phyloP scores from a whole-genome alignment of 2,888 invertebrate genomes.

The Axea sp. region DNA sequence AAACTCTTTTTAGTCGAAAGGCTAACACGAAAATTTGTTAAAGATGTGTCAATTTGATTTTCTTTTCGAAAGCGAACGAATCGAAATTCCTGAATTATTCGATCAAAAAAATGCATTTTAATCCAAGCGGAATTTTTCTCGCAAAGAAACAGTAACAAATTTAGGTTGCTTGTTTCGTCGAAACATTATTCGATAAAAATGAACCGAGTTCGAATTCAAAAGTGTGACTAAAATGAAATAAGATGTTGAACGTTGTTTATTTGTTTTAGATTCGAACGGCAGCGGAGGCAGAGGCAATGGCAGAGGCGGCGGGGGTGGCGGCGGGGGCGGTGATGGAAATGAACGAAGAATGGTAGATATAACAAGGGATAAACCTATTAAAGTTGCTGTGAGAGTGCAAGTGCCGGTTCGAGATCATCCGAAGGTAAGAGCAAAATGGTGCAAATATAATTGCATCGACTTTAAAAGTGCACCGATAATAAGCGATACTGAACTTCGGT shows the following conservation, averaged over 20 bases:
- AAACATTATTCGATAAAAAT: too few relatives aligned
- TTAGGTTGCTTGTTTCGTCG: too few relatives aligned
- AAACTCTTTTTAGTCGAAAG: too few relatives aligned
- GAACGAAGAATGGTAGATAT: slow-evolving; percentile 91
- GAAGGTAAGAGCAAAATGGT: slow-evolving; percentile 81
- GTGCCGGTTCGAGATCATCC: slow-evolving; percentile 93
- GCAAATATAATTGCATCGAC: slow-evolving; percentile 15
- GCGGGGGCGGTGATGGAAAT: slow-evolving; percentile 72
- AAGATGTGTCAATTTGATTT: too few relatives aligned
- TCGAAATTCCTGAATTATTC: too few relatives aligned
- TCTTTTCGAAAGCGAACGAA: too few relatives aligned
- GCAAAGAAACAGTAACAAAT: too few relatives aligned
- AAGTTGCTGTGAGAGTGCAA: slow-evolving; percentile 91
- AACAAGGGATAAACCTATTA: slow-evolving; percentile 91
- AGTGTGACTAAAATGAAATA: slow-evolving; percentile 19
- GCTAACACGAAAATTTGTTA: too few relatives aligned
- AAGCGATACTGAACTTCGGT: slow-evolving; percentile 1
- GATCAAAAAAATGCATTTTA: too few relatives aligned
- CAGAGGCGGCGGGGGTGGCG: slow-evolving; percentile 67
- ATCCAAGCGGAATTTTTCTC: too few relatives aligned
- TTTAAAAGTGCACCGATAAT: slow-evolving; percentile 8
- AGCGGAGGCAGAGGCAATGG: slow-evolving; percentile 65
- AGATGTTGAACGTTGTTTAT: slow-evolving; percentile 32
- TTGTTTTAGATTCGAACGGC: slow-evolving; percentile 70
- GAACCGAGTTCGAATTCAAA: too few relatives aligned